Conservation (phyloP, 2,113 vertebrate species). For the Larimichthys crocea region DNA sequence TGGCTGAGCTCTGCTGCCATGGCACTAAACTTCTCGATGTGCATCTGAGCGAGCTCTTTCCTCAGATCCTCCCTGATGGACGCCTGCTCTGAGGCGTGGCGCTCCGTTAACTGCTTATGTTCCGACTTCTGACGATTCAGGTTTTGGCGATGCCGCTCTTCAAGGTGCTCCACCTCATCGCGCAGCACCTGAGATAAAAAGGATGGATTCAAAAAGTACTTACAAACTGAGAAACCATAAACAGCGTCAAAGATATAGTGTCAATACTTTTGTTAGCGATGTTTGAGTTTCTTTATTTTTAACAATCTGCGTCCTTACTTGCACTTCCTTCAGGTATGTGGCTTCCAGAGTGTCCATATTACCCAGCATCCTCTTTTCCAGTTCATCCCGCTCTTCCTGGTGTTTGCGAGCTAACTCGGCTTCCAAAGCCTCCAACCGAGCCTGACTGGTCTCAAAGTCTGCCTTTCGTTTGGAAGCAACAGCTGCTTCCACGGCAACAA, state of each 20-base stretch:
- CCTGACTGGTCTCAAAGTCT: constrained; percentile 79
- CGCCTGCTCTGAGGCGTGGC: constrained; percentile 76
- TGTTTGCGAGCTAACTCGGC: constrained; percentile 83
- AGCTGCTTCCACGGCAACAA: constrained; percentile 74
- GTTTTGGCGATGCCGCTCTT: constrained; percentile 64
- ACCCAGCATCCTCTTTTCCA: constrained; percentile 86
- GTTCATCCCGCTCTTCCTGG: constrained; percentile 81
- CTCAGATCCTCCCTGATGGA: constrained; percentile 77
- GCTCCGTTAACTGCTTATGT: constrained; percentile 66
- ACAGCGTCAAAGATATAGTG: neutral
- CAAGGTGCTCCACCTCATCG: constrained; percentile 77
- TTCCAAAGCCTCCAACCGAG: constrained; percentile 80
- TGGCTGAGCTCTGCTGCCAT: constrained; percentile 84
- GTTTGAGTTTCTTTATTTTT: no score
- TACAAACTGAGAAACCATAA: neutral
- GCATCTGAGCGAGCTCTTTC: constrained; percentile 79
- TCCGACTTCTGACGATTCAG: constrained; percentile 60
- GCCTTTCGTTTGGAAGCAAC: constrained; percentile 73
- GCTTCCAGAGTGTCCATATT: constrained; percentile 90
- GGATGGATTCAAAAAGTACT: neutral
- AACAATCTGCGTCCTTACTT: constrained; percentile 78
- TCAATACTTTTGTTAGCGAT: no score
- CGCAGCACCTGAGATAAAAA: constrained; percentile 72
- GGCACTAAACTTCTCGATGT: constrained; percentile 84
- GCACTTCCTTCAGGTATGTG: constrained; percentile 89